Conservation (phyloP, 2,888 invertebrate species). For the Andricus quercusramuli region DNA sequence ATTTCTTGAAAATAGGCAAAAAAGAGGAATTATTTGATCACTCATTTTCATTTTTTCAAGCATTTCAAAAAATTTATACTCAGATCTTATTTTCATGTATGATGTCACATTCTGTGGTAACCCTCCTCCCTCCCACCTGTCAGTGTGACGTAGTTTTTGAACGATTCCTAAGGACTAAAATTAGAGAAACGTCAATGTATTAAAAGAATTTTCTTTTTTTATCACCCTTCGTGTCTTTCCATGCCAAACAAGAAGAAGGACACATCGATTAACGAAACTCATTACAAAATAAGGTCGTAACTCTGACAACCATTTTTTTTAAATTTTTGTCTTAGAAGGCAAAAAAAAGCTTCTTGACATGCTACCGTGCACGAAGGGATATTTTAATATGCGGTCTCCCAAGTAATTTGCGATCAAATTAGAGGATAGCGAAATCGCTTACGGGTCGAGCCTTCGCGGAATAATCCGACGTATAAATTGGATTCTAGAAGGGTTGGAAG, state of each 20-base stretch:
- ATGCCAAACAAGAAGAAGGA: not conserved
- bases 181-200: too few species aligned
- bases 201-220: too few species aligned
- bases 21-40: too few species aligned
- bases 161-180: too few species aligned
- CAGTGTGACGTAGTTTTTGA: too few species aligned
- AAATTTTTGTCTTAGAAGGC: not conserved
- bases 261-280: conserved; percentile 9
- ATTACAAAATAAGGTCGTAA: conserved; percentile 35
- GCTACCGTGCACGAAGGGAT: conserved; percentile 9
- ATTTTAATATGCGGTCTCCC: conserved; percentile 12
- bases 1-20: too few species aligned
- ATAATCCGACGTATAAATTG: conserved; percentile 77
- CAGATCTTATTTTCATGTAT: too few species aligned
- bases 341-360: not conserved
- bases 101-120: too few species aligned
- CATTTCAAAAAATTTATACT: too few species aligned
- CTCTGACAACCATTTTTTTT: not conserved
- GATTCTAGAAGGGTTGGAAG: conserved; percentile 65
- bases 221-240: not conserved
- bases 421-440: conserved; percentile 13
- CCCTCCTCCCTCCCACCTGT: too few species aligned
- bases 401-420: conserved; percentile 34
- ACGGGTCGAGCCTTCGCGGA: conserved; percentile 58
- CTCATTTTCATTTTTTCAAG: too few species aligned